These are phyloP conservation scores for Pagetopsis macropterus DNA, from an alignment of 2,797 vertebrate species.

Conservation along the genomic window DNA sequence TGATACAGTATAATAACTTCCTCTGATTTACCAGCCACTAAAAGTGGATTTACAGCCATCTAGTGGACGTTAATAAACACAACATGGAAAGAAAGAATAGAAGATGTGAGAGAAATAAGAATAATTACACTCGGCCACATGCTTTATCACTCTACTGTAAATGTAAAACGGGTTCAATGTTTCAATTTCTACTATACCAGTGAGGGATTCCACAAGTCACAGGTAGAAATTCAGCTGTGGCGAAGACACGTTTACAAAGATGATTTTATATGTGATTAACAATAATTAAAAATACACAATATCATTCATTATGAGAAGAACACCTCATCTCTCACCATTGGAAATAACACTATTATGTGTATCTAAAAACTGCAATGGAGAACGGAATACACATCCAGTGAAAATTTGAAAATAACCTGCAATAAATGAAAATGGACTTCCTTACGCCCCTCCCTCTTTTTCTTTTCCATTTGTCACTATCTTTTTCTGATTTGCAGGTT, in stretches of 20 bases:
- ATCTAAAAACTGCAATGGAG: neutral
- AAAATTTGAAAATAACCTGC: neutral
- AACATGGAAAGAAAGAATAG: conserved; percentile 5
- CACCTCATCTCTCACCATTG: neutral
- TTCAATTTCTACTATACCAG: neutral
- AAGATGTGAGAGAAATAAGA: neutral
- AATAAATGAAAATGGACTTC: neutral
- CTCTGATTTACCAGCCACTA: conserved; percentile 11
- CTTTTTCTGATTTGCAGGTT: neutral
- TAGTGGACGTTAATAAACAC: conserved; percentile 63
- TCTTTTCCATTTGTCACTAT: conserved; percentile 2
- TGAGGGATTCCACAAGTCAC: neutral
- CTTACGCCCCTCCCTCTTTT: neutral
- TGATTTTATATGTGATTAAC: neutral
- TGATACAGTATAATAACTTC: neutral
- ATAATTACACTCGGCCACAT: neutral
- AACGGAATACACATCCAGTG: neutral
- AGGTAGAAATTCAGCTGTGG: neutral
- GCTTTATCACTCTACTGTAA: neutral
- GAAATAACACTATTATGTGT: neutral
- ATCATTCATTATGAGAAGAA: too few relatives aligned
- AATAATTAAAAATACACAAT: neutral
- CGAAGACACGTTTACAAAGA: neutral
- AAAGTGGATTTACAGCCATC: conserved; percentile 64
- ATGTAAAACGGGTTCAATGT: neutral